Base-by-base conservation (phyloP, 2,888 invertebrate genomes). In the Helleia helle region DNA sequence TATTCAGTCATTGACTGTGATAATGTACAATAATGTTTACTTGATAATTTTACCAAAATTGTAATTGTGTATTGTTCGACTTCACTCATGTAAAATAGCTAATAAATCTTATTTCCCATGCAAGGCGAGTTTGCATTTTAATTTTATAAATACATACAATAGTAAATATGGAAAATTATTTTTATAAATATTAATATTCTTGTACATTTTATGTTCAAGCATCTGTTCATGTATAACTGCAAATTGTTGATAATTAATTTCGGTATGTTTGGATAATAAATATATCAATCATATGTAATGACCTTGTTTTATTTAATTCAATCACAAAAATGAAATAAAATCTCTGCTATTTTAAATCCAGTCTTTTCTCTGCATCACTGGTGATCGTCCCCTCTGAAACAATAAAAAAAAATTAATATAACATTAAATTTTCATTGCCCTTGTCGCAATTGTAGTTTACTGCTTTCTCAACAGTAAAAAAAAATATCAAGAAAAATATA, bases 1-100 rank as follows among this genome's bases (percentile, higher is more conserved):
- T 8, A n/a, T 22, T 31, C 31, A 31, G 31, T 31, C 31, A 31
- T 34, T 34, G 22, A 34, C 11, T 22, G 34, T 34, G 18, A 34
- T 18, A 9, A 7, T 17, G 34, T 31, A 31, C 18, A 34, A 34
- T 22, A 34, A 12, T 17, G 22, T 34, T 34, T 8, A 34, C n/a
- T n/a, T n/a, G n/a, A 12, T 22, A 22, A 34, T 22, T 34, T 11
- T 12, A 22, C 22, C 4, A 12, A 22, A 4, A 4, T 18, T 12
- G 22, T 34, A 34, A 34, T 34, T 34, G 22, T 22, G n/a, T n/a
- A n/a, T n/a, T n/a, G n/a, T n/a, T n/a, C n/a, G n/a, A n/a, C n/a
- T n/a, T n/a, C n/a, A n/a, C n/a, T n/a, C n/a, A n/a, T n/a, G n/a
- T n/a, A n/a, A n/a, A n/a, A n/a, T n/a, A n/a, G n/a, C n/a, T n/a